Conservation (phyloP, 2,113 vertebrate species). For the Rhinolophus ferrumequinum region DNA sequence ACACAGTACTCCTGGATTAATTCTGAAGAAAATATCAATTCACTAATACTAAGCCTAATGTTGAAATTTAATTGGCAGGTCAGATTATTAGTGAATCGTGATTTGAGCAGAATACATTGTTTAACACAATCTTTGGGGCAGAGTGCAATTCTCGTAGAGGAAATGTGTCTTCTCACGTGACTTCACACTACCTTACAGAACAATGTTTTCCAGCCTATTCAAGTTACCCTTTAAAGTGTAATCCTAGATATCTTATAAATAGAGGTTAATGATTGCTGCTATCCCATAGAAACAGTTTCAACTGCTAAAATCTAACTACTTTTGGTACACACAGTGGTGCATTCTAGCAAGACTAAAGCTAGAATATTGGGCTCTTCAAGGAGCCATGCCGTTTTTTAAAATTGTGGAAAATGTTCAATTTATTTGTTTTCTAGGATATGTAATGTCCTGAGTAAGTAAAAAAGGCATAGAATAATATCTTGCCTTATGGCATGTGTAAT, state of each 20-base stretch:
- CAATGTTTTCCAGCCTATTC: not conserved
- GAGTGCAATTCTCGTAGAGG: not conserved
- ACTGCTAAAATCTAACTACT: not conserved
- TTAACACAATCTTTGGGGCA: not conserved
- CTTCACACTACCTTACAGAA: not conserved
- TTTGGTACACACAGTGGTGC: not conserved
- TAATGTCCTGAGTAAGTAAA: not conserved
- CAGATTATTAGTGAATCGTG: not conserved
- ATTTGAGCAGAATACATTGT: not conserved
- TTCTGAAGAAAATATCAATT: conserved; percentile 13
- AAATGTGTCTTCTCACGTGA: not conserved
- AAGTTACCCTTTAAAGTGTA: not conserved
- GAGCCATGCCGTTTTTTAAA: not conserved
- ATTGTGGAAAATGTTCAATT: not conserved
- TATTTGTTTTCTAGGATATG: conserved; percentile 6
- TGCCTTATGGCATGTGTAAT: not conserved
- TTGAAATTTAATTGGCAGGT: not conserved
- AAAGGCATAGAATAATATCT: not conserved
- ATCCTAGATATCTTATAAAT: not conserved
- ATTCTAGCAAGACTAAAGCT: too few relatives aligned
- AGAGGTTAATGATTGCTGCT: not conserved
- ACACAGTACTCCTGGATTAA: not conserved
- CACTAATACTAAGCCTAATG: not conserved
- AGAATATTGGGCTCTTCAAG: not conserved
- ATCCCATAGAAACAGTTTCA: not conserved